These are phyloP conservation scores for Macrophya annulata DNA, from an alignment of 2,888 invertebrate genomes.

Conservation along the genomic window DNA sequence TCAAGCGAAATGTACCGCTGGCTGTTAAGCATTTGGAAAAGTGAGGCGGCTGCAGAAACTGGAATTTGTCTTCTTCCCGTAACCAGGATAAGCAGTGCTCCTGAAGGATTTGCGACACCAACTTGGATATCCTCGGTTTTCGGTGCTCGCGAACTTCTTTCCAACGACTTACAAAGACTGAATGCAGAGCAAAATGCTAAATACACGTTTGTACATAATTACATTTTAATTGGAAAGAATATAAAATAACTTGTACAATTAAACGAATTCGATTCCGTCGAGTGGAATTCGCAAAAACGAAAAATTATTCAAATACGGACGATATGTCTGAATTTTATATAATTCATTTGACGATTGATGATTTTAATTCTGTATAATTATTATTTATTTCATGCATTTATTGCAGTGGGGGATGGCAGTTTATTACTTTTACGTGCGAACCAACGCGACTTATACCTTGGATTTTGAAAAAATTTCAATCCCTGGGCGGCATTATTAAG, in stretches of 20 bases:
- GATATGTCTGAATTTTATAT: neutral
- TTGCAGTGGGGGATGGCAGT: slow-evolving; percentile 83
- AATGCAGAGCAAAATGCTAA: slow-evolving; percentile 72
- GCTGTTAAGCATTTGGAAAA: slow-evolving; percentile 82
- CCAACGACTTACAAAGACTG: slow-evolving; percentile 72
- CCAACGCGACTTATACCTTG: slow-evolving; percentile 85
- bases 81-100: slow-evolving; percentile 76
- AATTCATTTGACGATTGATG: neutral
- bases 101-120: slow-evolving; percentile 70
- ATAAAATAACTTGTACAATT: neutral
- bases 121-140: slow-evolving; percentile 80
- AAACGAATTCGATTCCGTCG: neutral
- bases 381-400: neutral
- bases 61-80: slow-evolving; percentile 81
- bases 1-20: slow-evolving; percentile 73
- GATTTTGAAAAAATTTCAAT: slow-evolving; percentile 83
- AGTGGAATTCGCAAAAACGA: neutral
- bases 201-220: slow-evolving; percentile 75
- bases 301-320: neutral
- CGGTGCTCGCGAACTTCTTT: slow-evolving; percentile 76
- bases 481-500: slow-evolving; percentile 83
- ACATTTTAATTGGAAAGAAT: neutral
- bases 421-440: slow-evolving; percentile 86
- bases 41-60: slow-evolving; percentile 76
- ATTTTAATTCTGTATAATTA: neutral